phyloP scores from a whole-genome alignment of 2,888 invertebrate genomes.

The Allophyes oxyacanthae region DNA sequence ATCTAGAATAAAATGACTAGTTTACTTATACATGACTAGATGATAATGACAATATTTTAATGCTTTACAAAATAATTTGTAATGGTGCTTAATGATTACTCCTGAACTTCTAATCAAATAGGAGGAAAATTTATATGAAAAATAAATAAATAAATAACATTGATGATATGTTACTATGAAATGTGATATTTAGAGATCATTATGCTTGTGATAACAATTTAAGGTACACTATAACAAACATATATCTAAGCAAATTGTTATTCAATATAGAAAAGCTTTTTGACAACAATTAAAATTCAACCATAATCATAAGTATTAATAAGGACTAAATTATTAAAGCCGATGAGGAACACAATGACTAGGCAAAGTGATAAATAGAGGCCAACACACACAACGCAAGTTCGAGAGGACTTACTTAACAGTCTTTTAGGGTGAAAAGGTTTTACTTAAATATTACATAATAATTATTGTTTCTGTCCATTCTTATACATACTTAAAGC shows the following conservation, averaged over 20 bases:
- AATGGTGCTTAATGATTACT: constrained; percentile 15
- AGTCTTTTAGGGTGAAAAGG: constrained; percentile 77
- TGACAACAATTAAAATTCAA: constrained; percentile 32
- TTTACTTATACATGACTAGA: constrained; percentile 44
- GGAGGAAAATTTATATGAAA: constrained; percentile 5
- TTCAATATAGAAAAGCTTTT: constrained; percentile 24
- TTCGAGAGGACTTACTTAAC: constrained; percentile 77
- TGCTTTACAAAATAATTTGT: constrained; percentile 20
- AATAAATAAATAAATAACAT: constrained; percentile 24
- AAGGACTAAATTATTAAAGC: constrained; percentile 50
- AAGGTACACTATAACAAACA: constrained; percentile 27
- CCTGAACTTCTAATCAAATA: constrained; percentile 16
- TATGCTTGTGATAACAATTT: constrained; percentile 10
- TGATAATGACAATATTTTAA: constrained; percentile 20
- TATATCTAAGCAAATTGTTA: constrained; percentile 24
- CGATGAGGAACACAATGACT: constrained; percentile 43
- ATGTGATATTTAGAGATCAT: constrained; percentile 42
- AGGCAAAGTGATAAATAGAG: constrained; percentile 52
- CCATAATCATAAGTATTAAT: constrained; percentile 20
- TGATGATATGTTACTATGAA: constrained; percentile 52
- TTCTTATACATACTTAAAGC: constrained; percentile 51
- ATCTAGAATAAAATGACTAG: constrained; percentile 46
- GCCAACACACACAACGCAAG: constrained; percentile 70
- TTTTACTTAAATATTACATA: constrained; percentile 60
- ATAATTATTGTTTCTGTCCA: constrained; percentile 71